Conservation (phyloP, 2,888 invertebrate genomes). For the Dorcus parallelipipedus region DNA sequence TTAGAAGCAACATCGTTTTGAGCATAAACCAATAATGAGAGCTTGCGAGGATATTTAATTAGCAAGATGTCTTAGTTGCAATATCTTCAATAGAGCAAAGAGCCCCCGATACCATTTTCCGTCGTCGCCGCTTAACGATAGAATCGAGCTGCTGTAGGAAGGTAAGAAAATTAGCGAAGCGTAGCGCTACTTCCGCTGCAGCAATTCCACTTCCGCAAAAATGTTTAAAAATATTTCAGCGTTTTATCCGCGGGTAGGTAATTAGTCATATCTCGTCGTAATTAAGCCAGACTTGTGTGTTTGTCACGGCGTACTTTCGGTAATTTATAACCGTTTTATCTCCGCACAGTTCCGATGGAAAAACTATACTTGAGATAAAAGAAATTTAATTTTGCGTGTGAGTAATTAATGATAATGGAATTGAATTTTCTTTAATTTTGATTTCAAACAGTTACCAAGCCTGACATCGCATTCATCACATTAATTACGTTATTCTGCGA, state of each 20-base stretch:
- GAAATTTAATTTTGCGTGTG: not conserved
- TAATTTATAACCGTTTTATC: conserved; percentile 6
- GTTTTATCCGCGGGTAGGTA: conserved; percentile 3
- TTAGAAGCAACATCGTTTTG: too few relatives aligned
- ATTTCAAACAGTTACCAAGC: too few relatives aligned
- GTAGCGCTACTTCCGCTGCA: conserved; percentile 13
- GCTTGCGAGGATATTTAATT: conserved; percentile 15
- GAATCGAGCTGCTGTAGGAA: conserved; percentile 12
- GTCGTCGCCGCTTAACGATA: conserved; percentile 17
- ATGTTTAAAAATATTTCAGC: conserved; percentile 7
- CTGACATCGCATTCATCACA: too few relatives aligned
- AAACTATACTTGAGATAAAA: conserved; percentile 5
- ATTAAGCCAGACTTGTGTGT: conserved; percentile 14
- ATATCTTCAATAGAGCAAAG: conserved; percentile 6
- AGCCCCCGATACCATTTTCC: conserved; percentile 8
- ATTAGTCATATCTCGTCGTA: conserved; percentile 17
- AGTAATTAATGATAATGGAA: not conserved
- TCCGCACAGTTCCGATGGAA: not conserved
- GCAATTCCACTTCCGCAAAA: not conserved
- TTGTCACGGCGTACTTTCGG: conserved; percentile 9
- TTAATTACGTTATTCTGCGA: too few relatives aligned
- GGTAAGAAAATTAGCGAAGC: conserved; percentile 12
- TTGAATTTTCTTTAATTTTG: too few relatives aligned
- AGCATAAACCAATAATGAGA: conserved; percentile 8
- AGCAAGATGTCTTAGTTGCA: conserved; percentile 6